Evolutionary conservation across 2,113 vertebrate genomes (phyloP).

Genomic region (Empidonax traillii): DNA sequence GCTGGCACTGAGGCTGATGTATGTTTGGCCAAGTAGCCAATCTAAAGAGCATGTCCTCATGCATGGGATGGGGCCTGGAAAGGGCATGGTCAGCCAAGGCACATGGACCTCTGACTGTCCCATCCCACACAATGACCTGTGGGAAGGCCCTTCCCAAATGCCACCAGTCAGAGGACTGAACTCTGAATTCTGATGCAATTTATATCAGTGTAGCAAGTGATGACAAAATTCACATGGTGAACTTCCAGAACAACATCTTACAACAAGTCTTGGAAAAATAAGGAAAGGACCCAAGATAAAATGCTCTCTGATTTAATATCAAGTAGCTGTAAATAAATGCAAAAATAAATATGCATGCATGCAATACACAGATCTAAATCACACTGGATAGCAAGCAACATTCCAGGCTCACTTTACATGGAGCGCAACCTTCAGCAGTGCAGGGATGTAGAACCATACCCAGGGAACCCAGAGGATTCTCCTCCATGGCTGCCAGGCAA

Average conservation of each 20-base stretch:
- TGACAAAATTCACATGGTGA: not conserved
- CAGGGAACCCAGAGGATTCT: not conserved
- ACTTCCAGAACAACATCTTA: not conserved
- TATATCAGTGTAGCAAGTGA: not conserved
- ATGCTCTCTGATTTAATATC: not conserved
- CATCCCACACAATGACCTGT: not conserved
- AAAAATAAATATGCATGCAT: not conserved
- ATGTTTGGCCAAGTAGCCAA: not conserved
- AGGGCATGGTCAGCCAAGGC: not conserved
- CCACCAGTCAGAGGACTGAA: not conserved
- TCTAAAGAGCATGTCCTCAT: not conserved
- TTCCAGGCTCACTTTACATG: not conserved
- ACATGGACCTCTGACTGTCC: not conserved
- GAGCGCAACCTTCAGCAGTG: not conserved
- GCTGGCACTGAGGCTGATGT: not conserved
- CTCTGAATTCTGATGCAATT: not conserved
- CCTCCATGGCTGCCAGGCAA: not conserved
- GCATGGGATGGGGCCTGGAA: fast-evolving
- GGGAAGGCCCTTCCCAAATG: not conserved
- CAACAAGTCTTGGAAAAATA: not conserved
- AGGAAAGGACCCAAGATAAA: not conserved
- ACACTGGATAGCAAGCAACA: not conserved
- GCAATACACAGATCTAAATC: not conserved
- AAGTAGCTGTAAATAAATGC: not conserved
- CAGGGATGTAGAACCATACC: not conserved